Base-by-base conservation (phyloP, 2,113 vertebrate species). In the Macrotis lagotis region DNA sequence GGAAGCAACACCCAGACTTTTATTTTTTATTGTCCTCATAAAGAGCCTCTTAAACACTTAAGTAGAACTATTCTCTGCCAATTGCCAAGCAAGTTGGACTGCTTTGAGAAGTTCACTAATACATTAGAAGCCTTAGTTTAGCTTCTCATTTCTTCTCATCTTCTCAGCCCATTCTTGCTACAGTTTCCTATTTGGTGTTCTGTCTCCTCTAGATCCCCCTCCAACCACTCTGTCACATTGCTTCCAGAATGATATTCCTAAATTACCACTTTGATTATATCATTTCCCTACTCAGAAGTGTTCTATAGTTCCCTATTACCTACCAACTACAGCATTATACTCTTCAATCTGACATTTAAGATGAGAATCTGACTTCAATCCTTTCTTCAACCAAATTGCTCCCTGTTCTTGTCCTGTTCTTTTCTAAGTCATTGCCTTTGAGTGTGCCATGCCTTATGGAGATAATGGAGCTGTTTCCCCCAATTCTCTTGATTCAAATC, bases 1-100 rank as follows among this genome's bases (percentile, higher is more conserved):
- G 83, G 26, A 91, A 92, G 90, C 92, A 92, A 53, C 92, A 88
- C 55, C 55, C 89, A 94, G 25, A 91, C 83, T 94, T 89, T 47
- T 89, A 11, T 51, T 91, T 83, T 66, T 83, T 26, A 94, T 47
- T 90, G 52, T 88, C 90, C 44, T 95, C 91, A 90, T 89, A 47
- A 93, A 92, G 16, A 83, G 92, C 8, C 47, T 48, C 25, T 91
- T 95, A 50, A 50, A 91, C n/a, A 44, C 66, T 25, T 90, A 44
- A 83, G 89, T 91, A 59, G 51, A 83, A 90, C 37, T 91, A 26
- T 26, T 88, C 19, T 94, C 7, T 89, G 37, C n/a, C 88, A 66
- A 93, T 44, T 24, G 66, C 66, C n/a, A 83, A 83, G 66, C 66
- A 83, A 44, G 37, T 83, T 83, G 66, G 66, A n/a, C 66, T 44